These are phyloP conservation scores for Oscheius sp. DNA, from an alignment of 1,140 invertebrate species.

Conservation along the genomic window DNA sequence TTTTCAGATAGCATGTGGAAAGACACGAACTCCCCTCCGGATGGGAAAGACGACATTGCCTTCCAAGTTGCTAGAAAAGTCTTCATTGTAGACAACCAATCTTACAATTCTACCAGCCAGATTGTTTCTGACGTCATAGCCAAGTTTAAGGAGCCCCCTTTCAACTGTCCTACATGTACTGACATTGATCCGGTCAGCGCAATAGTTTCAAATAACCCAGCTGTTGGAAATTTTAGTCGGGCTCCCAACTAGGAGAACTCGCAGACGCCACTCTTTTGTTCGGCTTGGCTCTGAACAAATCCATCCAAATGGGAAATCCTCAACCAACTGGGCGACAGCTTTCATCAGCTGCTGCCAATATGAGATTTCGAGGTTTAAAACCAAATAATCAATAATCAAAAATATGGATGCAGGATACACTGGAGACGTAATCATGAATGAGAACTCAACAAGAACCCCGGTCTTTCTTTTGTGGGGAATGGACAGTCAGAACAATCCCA, in stretches of 20 bases:
- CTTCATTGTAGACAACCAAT: background rate
- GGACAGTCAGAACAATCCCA: background rate
- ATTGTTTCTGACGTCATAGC: background rate
- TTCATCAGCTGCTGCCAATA: background rate
- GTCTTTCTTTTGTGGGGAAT: background rate
- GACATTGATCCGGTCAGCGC: conserved; percentile 5
- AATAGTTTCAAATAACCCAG: background rate
- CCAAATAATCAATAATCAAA: background rate
- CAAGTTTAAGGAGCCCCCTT: conserved; percentile 5
- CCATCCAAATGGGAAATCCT: background rate
- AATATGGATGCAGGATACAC: conserved; percentile 4
- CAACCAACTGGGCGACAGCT: background rate
- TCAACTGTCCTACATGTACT: conserved; percentile 11
- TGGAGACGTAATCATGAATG: conserved; percentile 3
- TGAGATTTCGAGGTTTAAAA: background rate
- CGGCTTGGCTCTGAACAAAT: background rate
- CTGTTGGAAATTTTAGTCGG: background rate
- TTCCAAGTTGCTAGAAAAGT: background rate
- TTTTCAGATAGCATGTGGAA: no score
- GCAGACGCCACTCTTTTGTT: background rate
- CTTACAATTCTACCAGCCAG: background rate
- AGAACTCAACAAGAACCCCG: background rate
- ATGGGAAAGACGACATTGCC: background rate
- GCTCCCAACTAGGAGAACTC: background rate
- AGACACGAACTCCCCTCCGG: background rate